Base-by-base conservation (phyloP, 1,140 invertebrate species). In the Mylabris phalerata region DNA sequence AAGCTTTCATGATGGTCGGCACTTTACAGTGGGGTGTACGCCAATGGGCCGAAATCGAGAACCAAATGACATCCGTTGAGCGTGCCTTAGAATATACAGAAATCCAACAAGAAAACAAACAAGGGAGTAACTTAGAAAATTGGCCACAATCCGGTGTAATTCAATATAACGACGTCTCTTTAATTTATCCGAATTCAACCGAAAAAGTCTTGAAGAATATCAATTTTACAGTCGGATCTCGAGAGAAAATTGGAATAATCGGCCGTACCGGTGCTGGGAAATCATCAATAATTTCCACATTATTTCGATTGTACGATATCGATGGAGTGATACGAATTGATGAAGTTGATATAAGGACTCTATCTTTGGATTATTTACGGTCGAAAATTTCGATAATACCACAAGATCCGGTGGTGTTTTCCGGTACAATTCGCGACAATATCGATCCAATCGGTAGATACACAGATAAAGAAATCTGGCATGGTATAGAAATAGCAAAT, bases 201-300 rank as follows among this genome's bases (percentile, higher is more conserved):
- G 79, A 82, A 0, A 79, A 83, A 0, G 86, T 92, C 2, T 75
- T 92, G 2, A 90, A 86, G 67, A 80, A 86, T 59, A 73, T 92
- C 1, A 85, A 82, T 59, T 87, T 90, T 42, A 73, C 63, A 0
- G 78, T 85, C 25, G 46, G 77, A 9, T 66, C 79, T 0, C 73
- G 68, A 48, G 82, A 85, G 71, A 85, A 85, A 73, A 75, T 88
- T 9, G 88, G 88, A 9, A 88, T 90, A 3, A 85, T 89, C 9
- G 87, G 90, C 1, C 77, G 86, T 57, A 90, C 88, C 10, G 89
- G 89, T 5, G 86, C 90, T 40, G 91, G 92, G n/a, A 93, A 92
- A 67, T 88, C 86, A 0, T 90, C 88, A 0, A 76, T 92, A 5
- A 84, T 90, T 9, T 75, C 82, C 19, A 81, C 85, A 0, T 68